Evolutionary conservation across 2,113 vertebrate species (phyloP), one percentile per base, ranked within the genome.

Genomic region (Cercopithecus mona): DNA sequence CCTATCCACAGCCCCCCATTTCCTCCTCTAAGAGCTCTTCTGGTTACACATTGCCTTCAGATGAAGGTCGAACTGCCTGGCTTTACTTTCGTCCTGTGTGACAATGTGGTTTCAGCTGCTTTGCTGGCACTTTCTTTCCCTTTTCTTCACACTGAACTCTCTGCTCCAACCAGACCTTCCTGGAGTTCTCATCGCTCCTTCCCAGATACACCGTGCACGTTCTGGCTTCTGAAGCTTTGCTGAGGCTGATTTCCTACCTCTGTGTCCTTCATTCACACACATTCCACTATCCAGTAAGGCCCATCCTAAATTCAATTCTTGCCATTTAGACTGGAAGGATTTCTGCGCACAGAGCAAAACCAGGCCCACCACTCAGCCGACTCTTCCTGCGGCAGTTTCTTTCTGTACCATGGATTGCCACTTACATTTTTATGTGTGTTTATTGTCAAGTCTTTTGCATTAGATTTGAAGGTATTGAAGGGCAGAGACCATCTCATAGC

Each of bases 371-470:
- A 5, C 30, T 72, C 3, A 14, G 3, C 17, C 22, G 38, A 4
- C 35, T 80, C 94, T 88, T 12, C 57, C 16, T n/a, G 32, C 20
- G n/a, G 16, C 12, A 27, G 20, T 73, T 81, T 61, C 66, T 79
- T 68, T 59, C 20, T 48, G 8, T 35, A 22, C 30, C 12, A 48
- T 11, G 8, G 5, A 4, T n/a, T 52, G 35, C 43, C n/a, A 43
- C 55, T 86, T 80, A 40, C 40, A 45, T 43, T 48, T 90, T 68
- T 86, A 2, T 55, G 17, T 93, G 38, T 66, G 5, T 22, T 93
- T 92, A 66, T 90, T 57, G 20, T 48, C 50, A 22, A 93, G 45
- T 79, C 17, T 70, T 93, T 95, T 84, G 30, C 18, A 61, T 88
- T 66, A 78, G n/a, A 66, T 72, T 1, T 86, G 64, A 84, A 88